These are phyloP conservation scores for Acanthosepion pharaonis DNA, from an alignment of 2,888 invertebrate species.

Conservation along the genomic window DNA sequence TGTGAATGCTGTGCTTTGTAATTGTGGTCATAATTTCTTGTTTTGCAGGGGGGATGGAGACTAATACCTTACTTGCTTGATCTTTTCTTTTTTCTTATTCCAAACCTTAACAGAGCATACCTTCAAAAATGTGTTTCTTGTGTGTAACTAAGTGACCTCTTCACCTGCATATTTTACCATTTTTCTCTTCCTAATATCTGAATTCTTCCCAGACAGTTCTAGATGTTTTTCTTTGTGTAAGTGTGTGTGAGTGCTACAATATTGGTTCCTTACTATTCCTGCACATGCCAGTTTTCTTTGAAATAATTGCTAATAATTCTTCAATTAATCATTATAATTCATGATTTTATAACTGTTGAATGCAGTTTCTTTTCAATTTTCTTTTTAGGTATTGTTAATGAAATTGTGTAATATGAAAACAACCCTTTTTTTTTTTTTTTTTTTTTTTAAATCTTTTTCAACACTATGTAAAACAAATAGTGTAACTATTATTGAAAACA, in stretches of 20 bases:
- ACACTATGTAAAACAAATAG: too few relatives aligned
- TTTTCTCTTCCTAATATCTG: not conserved
- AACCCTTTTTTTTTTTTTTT: too few relatives aligned
- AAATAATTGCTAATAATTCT: not conserved
- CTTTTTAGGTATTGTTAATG: not conserved
- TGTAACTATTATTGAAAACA: too few relatives aligned
- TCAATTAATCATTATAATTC: not conserved
- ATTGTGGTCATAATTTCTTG: not conserved
- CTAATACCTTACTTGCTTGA: conserved; percentile 33
- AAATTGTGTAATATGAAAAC: not conserved
- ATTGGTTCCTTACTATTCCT: conserved; percentile 21
- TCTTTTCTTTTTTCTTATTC: not conserved
- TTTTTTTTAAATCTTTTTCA: too few relatives aligned
- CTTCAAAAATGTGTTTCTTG: not conserved
- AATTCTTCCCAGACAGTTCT: not conserved
- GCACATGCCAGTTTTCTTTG: not conserved
- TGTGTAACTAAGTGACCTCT: not conserved
- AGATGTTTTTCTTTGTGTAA: not conserved
- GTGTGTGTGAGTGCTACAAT: not conserved
- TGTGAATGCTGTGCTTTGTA: conserved; percentile 33
- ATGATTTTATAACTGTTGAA: not conserved
- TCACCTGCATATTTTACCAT: not conserved
- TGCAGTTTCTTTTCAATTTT: not conserved
- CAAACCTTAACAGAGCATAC: not conserved
- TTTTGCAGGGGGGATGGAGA: not conserved